Evolutionary conservation across 2,797 vertebrate genomes (phyloP).

Genomic region (Mus spretus): DNA sequence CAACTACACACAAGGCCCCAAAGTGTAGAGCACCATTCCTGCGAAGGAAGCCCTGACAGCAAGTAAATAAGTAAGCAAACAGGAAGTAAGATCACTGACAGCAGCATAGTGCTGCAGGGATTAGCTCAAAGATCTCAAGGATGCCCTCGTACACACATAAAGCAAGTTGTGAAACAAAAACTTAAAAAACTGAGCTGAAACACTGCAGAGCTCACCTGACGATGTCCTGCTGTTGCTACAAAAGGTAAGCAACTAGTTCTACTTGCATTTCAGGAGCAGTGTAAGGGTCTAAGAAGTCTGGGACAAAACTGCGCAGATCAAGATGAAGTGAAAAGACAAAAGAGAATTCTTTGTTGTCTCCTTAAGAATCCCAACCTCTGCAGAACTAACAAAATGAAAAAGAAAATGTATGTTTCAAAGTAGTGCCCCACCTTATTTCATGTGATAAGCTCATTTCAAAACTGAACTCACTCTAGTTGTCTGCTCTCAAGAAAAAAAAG

Average conservation of each 20-base stretch:
- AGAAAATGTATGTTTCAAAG: conserved; percentile 5
- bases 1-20: background rate
- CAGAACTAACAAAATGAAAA: conserved; percentile 4
- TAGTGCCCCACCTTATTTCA: background rate
- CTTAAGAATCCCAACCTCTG: conserved; percentile 37
- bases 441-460: conserved; percentile 51
- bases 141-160: background rate
- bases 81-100: background rate
- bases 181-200: conserved; percentile 28
- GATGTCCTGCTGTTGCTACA: background rate
- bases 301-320: conserved; percentile 46
- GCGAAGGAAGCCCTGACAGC: conserved; percentile 26
- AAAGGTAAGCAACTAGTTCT: conserved; percentile 20
- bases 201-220: background rate
- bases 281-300: background rate
- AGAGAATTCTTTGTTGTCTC: background rate
- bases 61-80: background rate
- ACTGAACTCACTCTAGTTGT: background rate
- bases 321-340: background rate
- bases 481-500: conserved; percentile 35
- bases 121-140: conserved; percentile 30
- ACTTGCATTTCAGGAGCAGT: conserved; percentile 1
- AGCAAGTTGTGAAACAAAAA: conserved; percentile 14
- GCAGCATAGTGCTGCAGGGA: background rate
- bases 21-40: conserved; percentile 35